phyloP scores from a whole-genome alignment of 1,140 invertebrate genomes.

The Nymphalis io region DNA sequence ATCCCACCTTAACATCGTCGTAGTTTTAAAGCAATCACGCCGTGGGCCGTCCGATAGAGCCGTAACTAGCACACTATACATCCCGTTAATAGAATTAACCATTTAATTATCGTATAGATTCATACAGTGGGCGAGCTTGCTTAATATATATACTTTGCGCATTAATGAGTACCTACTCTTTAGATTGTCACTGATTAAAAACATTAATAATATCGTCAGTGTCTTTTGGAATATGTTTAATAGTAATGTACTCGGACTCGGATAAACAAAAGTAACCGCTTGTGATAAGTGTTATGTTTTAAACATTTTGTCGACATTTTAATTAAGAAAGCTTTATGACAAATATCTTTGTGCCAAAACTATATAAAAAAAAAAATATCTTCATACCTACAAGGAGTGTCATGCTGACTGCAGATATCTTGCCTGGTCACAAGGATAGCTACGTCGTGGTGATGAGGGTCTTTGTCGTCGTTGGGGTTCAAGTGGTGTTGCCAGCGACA shows the following conservation, averaged over 20 bases:
- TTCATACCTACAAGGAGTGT: constrained; percentile 83
- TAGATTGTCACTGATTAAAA: too few species aligned
- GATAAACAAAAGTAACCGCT: too few species aligned
- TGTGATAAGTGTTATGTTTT: too few species aligned
- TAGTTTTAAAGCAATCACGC: constrained; percentile 35
- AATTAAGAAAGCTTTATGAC: neutral
- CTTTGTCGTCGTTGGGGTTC: constrained; percentile 88
- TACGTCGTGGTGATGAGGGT: constrained; percentile 96
- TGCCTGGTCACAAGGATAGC: constrained; percentile 94
- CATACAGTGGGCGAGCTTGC: neutral
- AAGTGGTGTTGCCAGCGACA: constrained; percentile 91
- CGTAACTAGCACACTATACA: constrained; percentile 15
- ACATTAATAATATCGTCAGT: too few species aligned
- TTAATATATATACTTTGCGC: neutral
- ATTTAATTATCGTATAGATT: constrained; percentile 11
- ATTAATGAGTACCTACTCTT: neutral
- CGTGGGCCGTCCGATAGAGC: constrained; percentile 30
- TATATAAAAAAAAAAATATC: constrained; percentile 22
- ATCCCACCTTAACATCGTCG: constrained; percentile 31
- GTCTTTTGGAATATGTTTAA: too few species aligned
- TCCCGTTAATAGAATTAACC: constrained; percentile 19
- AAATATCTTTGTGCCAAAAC: neutral
- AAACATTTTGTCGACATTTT: too few species aligned
- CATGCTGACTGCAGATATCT: constrained; percentile 91
- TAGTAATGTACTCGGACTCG: too few species aligned